Conservation (phyloP, 2,797 vertebrate genomes). For the Labroides dimidiatus region DNA sequence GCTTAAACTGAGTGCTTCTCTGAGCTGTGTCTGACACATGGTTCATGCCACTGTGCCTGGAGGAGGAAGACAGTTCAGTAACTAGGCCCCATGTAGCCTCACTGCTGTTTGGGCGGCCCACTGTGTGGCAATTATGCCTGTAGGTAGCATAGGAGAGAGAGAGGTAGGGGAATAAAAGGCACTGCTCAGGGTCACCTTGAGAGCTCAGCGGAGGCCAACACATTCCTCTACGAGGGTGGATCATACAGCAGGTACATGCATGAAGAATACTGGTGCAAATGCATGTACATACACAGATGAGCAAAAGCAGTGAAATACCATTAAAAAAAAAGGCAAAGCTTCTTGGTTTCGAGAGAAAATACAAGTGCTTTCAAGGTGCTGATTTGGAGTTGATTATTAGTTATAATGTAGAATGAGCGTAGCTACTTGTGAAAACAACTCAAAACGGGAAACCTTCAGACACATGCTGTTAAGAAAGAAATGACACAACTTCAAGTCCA, state of each 20-base stretch:
- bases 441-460: too few relatives aligned
- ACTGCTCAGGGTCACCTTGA: slow-evolving; percentile 58
- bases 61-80: slow-evolving; percentile 44
- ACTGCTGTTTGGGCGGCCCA: slow-evolving; percentile 53
- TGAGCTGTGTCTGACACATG: slow-evolving; percentile 20
- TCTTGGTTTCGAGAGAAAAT: background rate
- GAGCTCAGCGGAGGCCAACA: slow-evolving; percentile 20
- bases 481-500: too few relatives aligned
- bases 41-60: slow-evolving; percentile 46
- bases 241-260: background rate
- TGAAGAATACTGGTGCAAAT: background rate
- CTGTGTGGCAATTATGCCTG: slow-evolving; percentile 62
- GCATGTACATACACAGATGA: background rate
- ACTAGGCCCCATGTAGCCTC: slow-evolving; percentile 60
- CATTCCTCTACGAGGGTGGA: slow-evolving; percentile 6
- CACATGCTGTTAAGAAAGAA: too few relatives aligned
- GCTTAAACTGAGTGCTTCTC: too few relatives aligned
- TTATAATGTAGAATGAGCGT: too few relatives aligned
- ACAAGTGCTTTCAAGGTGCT: background rate
- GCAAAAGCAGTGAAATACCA: background rate
- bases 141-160: slow-evolving; percentile 50
- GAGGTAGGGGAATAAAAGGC: background rate
- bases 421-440: too few relatives aligned
- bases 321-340: background rate
- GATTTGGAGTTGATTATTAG: too few relatives aligned